Base-by-base conservation (phyloP, 2,797 vertebrate genomes). In the Lophotriccus pileatus region DNA sequence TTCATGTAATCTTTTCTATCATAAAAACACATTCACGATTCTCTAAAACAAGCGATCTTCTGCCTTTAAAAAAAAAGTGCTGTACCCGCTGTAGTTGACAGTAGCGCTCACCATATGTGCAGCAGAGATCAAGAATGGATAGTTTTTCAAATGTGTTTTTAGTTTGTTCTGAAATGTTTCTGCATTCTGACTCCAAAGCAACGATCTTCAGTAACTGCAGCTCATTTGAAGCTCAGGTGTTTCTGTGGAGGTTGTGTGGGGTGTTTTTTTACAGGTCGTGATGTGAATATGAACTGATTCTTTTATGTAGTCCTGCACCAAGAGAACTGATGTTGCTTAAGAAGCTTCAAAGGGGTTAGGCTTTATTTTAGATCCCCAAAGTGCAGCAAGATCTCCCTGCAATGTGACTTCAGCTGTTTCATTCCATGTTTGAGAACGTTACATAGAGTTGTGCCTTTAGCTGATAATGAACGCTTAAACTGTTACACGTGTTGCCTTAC, bases 401-500 rank as follows among this genome's bases (percentile, higher is more conserved):
- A 69, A 70, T 32, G 91, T 93, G 93, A 89, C 56, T 79, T 69
- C 93, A 89, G 73, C 64, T 95, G 82, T 92, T 91, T 90, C 91
- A 92, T 95, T 93, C 91, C 62, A 24, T 84, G 84, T 90, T 93
- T 93, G 83, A 84, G 43, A 91, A 76, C 83, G 36, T 97, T 93
- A 88, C 75, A 78, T 89, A 92, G 91, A 95, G 82, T 88, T 95
- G 95, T 97, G 97, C 96, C 97, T 98, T 98, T 95, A 80, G 89
- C 93, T 95, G 94, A 94, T 94, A 95, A 96, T 24, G 92, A 87
- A 94, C 39, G 75, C 84, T 97, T 96, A 97, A 97, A 97, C 91
- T 95, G 93, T 97, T 95, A 96, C 95, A 97, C 95, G 70, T 96
- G 95, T 94, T 98, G 95, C 95, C 96, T 97, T 98, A 97, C 90